Evolutionary conservation across 2,113 vertebrate genomes (phyloP), one percentile per base, ranked within the genome.

Genomic region (Jacana jacana): DNA sequence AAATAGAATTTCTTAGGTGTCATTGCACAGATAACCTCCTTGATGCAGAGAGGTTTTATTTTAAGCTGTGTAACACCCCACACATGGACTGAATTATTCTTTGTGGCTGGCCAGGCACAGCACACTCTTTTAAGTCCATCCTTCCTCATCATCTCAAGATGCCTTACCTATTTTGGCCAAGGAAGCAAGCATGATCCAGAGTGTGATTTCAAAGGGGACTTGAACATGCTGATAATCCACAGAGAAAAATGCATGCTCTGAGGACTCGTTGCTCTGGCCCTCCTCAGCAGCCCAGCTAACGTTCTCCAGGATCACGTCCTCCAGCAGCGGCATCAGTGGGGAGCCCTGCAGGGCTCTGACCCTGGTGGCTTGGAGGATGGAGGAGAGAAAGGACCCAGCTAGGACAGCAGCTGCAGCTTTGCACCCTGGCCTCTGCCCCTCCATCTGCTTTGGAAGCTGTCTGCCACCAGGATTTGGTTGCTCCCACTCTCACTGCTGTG

Each of bases 111-210:
- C 17, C 27, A 54, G 51, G 16, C 8, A 3, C 6, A 24, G 24
- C 3, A n/a, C 5, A 39, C 13, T 58, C 44, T 54, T 28, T 3
- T 2, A 57, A 76, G 51, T 13, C 24, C 2, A 0, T 20, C 66
- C 42, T 22, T 27, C 76, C 63, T 55, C 66, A 33, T 5, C 77
- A 31, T 55, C 89, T 42, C 51, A 31, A 33, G 28, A 35, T 7
- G 19, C 44, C 97, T 97, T 81, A 99, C 98, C 98, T 95, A 99
- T 98, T 86, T 99, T 99, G 86, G 98, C 99, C 94, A 99, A 91
- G 30, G 98, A 99, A 2, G 98, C 98, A 88, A 99, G 93, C 98
- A 99, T 98, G 95, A 99, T 99, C 98, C 98, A 98, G 88, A 99
- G 95, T 0, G 98, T 98, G 31, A 99, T 99, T 93, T 98, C 98